Conservation (phyloP, 2,888 invertebrate species). For the Sinohyriopsis cumingii region DNA sequence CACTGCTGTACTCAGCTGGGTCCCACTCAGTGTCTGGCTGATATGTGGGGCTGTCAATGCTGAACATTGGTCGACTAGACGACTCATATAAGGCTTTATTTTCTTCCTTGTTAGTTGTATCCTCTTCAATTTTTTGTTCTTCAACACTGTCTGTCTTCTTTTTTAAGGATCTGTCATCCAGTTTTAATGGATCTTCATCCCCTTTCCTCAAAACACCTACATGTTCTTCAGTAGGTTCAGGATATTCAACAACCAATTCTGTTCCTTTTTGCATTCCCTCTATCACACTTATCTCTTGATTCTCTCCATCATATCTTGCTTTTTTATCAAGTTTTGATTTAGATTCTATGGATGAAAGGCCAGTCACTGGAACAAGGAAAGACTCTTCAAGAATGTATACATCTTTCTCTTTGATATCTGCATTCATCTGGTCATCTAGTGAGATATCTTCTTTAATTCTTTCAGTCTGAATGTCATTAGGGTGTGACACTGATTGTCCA, state of each 20-base stretch:
- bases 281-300: background rate
- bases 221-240: background rate
- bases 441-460: background rate
- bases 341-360: background rate
- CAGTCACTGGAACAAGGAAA: background rate
- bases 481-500: background rate
- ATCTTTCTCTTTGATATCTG: background rate
- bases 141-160: background rate
- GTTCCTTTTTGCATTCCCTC: conserved; percentile 2
- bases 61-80: conserved; percentile 33
- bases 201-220: background rate
- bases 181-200: background rate
- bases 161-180: background rate
- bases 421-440: background rate
- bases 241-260: background rate
- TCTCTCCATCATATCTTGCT: background rate
- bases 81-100: background rate
- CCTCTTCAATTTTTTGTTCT: background rate
- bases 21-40: conserved; percentile 46
- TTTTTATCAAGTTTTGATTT: too few relatives aligned
- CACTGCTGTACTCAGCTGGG: conserved; percentile 43
- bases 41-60: conserved; percentile 67
- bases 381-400: background rate
- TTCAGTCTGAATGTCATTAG: background rate
- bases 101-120: background rate